Evolutionary conservation across 2,113 vertebrate genomes (phyloP), one percentile per base, ranked within the genome.

Genomic region (Ancistrus triradiatus): DNA sequence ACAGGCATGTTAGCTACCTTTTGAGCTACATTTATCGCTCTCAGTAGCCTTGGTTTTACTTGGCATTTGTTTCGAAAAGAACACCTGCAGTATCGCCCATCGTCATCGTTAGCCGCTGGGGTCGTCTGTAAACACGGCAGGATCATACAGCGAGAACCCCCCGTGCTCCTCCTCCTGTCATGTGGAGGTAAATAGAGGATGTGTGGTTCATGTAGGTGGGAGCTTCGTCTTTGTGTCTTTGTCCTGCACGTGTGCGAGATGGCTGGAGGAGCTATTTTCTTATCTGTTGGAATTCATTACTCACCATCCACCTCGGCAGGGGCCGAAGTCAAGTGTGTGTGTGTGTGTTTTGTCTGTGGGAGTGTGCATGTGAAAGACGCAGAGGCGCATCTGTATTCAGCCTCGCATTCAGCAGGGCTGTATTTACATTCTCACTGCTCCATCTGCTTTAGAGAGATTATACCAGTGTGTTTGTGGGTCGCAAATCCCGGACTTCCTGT

Each of bases 361-460:
- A 33, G 48, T 24, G 44, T 67, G 44, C 18, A 19, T 53, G 46
- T 61, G 31, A 27, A 35, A 55, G 48, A 28, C 33, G 37, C 31
- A 27, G 8, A 31, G 40, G 40, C 6, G 6, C 40, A 21, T 17
- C 24, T 46, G 48, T 63, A 58, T 59, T 62, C 57, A 56, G 15
- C 35, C 51, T 28, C 2, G 31, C 49, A 31, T 66, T 46, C 63
- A 72, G 6, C 18, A 28, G 27, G 28, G 19, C 19, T 22, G 28
- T 48, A 44, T 65, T 52, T 57, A 3, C 37, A 55, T 52, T 57
- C 58, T 67, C 31, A 25, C 15, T 46, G 21, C 38, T 63, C 28
- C 31, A 44, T 64, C 60, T 24, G 43, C 63, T 66, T 13, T 37
- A n/a, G 6, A 42, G 38, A 63, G 37, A 63, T 66, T 66, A 66